phyloP scores from a whole-genome alignment of 2,797 vertebrate species.

The Chiloscyllium punctatum region DNA sequence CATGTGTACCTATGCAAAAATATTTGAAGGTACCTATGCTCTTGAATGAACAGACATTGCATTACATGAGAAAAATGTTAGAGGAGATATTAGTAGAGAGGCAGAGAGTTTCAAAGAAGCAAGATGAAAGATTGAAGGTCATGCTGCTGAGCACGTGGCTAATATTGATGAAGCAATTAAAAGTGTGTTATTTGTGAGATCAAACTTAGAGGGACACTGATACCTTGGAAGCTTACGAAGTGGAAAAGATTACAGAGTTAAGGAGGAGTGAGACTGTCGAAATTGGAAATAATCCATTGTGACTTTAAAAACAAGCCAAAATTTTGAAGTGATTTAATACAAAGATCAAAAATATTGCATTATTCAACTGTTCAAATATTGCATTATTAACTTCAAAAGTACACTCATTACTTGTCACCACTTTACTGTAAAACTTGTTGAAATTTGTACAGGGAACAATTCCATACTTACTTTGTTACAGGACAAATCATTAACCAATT shows the following conservation, averaged over 20 bases:
- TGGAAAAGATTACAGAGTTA: not conserved
- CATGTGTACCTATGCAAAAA: not conserved
- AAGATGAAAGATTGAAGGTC: too few species aligned
- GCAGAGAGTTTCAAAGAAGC: too few species aligned
- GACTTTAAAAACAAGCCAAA: not conserved
- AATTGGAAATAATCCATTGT: not conserved
- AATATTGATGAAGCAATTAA: not conserved
- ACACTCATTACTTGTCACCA: not conserved
- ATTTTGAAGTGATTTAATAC: not conserved
- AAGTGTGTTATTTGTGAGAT: not conserved
- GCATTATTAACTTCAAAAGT: not conserved
- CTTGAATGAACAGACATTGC: too few species aligned
- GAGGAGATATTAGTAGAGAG: too few species aligned
- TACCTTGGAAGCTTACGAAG: not conserved
- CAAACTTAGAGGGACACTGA: not conserved
- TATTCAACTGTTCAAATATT: not conserved
- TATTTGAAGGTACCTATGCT: not conserved
- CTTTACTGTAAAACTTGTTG: not conserved
- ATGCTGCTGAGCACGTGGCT: too few species aligned
- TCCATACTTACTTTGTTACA: not conserved
- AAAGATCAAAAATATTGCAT: not conserved
- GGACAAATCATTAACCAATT: not conserved
- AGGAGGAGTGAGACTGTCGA: not conserved
- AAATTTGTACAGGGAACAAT: not conserved
- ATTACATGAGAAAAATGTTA: too few species aligned